Evolutionary conservation across 2,888 invertebrate species (phyloP), one percentile per base, ranked within the genome.

Genomic region (Cosmia trapezina): DNA sequence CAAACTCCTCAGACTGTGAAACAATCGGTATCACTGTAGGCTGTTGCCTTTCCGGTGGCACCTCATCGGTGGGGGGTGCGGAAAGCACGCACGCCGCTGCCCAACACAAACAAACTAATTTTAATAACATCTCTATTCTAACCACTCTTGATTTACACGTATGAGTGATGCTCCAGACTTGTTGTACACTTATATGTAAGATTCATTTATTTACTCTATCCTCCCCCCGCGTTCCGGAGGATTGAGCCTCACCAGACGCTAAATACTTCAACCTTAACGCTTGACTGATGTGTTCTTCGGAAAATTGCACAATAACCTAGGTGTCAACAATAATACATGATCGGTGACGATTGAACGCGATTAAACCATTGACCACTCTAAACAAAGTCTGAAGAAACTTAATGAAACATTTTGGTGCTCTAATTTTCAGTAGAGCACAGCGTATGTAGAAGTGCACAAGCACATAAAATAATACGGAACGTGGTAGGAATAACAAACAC

Each of bases 181-280:
- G 90, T 90, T 91, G 88, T 90, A 87, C 91, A 94, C 94, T 90
- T 96, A 94, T 96, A 95, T 93, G 95, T 96, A 95, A 94, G 93
- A 88, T 87, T 94, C 94, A 94, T 93, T 92, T 96, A 95, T 96
- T 96, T 95, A 93, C 96, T 94, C 92, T 95, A 93, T 88, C 92
- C 94, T 93, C 95, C 96, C 96, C 95, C 95, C 96, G 93, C 95
- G 90, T 92, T 92, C 92, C 93, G 92, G 91, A 91, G 92, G 90
- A 89, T 77, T 82, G 87, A 91, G 91, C 93, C 93, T 94, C 92
- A 93, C 91, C 91, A 90, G 88, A 90, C 92, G 96, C 96, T 96
- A 96, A 96, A 94, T 94, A 93, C 92, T 96, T 96, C 95, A 96
- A 95, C 96, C 96, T 96, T 96, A 96, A 89, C 95, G 91, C 90